A percentile compares a stretch with the other conserved stretches of the same genome.
phyloP scores from a whole-genome alignment of 1,140 invertebrate species.

The Campoletis sonorensis region DNA sequence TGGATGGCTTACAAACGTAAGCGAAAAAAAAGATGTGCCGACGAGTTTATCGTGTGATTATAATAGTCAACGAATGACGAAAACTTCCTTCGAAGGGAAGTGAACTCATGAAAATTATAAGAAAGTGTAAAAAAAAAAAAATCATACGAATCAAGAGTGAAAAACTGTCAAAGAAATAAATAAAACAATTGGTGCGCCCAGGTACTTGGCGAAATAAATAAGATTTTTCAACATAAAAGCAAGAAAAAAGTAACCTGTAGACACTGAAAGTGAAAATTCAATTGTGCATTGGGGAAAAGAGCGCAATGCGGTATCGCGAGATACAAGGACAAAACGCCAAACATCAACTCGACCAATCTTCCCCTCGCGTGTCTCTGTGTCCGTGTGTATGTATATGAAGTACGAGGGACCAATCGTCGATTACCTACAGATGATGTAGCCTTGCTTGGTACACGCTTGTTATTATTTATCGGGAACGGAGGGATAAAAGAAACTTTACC shows the following conservation, averaged over 20 bases:
- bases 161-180: not conserved
- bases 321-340: constrained; percentile 43
- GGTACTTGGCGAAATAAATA: not conserved
- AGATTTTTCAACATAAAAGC: not conserved
- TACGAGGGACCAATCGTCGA: constrained; percentile 25
- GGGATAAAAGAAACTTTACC: constrained; percentile 55
- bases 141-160: constrained; percentile 22
- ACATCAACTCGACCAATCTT: constrained; percentile 42
- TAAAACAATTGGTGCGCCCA: no score
- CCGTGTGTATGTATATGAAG: not conserved
- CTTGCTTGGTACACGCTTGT: constrained; percentile 6
- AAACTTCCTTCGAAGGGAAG: no score
- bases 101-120: no score
- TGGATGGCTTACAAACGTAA: constrained; percentile 75
- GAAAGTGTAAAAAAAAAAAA: not conserved
- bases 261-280: not conserved
- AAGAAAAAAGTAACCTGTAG: not conserved
- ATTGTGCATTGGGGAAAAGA: not conserved
- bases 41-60: constrained; percentile 24
- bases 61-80: not conserved
- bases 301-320: constrained; percentile 61
- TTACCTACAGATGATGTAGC: not conserved
- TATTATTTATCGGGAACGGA: constrained; percentile 26
- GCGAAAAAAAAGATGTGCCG: constrained; percentile 65
- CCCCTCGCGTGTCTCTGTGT: constrained; percentile 26